A percentile compares a stretch with the other conserved stretches of the same genome.
Conservation (phyloP, 1,140 invertebrate species). For the Drosophila seguyi region DNA sequence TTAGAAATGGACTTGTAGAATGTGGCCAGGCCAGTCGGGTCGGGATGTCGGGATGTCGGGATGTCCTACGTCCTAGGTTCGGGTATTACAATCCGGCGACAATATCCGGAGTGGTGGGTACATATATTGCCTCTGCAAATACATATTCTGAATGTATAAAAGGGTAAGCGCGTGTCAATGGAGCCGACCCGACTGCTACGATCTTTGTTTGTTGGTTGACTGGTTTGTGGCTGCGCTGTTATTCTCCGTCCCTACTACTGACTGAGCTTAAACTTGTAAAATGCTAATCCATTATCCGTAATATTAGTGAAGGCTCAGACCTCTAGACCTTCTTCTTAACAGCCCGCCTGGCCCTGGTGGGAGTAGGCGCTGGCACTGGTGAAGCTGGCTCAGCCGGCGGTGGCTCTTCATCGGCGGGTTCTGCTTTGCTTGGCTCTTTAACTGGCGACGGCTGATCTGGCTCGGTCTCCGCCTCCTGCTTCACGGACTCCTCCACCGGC, state of each 20-base stretch:
- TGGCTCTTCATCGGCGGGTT: conserved; percentile 7
- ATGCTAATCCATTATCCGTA: conserved; percentile 60
- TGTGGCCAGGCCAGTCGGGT: conserved; percentile 23
- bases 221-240: conserved; percentile 1
- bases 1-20: conserved; percentile 61
- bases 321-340: conserved; percentile 63
- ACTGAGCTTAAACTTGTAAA: conserved; percentile 69
- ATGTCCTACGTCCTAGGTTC: conserved; percentile 15
- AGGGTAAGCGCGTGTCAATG: conserved; percentile 17
- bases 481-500: conserved; percentile 4
- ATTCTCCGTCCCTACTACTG: conserved; percentile 27
- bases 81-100: conserved; percentile 11
- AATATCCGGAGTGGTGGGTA: conserved; percentile 23
- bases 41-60: conserved; percentile 2
- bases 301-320: conserved; percentile 4
- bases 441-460: not conserved
- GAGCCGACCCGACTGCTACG: conserved; percentile 2
- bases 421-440: conserved; percentile 1
- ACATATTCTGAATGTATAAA: conserved; percentile 45
- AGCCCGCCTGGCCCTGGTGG: conserved; percentile 39
- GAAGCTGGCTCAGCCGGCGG: conserved; percentile 8
- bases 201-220: conserved; percentile 8
- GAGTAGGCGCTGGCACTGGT: conserved; percentile 14
- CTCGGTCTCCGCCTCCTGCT: not conserved
- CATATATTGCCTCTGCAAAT: conserved; percentile 25